Conservation (phyloP, 2,797 vertebrate genomes). For the Bradypodion ventrale region DNA sequence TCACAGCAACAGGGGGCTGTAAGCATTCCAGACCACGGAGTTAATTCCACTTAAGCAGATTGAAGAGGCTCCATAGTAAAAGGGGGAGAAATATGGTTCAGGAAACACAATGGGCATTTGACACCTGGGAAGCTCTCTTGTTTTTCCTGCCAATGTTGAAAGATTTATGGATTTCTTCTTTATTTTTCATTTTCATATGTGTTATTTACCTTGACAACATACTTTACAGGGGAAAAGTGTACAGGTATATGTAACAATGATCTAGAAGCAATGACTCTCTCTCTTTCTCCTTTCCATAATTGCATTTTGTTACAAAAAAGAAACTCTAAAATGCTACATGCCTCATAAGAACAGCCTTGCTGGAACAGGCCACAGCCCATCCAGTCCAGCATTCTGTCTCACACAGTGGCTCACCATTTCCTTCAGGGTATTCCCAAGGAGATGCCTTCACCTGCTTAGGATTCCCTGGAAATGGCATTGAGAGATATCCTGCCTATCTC, state of each 20-base stretch:
- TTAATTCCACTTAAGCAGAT: conserved; percentile 75
- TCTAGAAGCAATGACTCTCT: conserved; percentile 2
- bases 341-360: too few species aligned
- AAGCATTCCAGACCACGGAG: conserved; percentile 53
- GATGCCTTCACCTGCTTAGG: too few species aligned
- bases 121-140: conserved; percentile 51
- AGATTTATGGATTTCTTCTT: not conserved
- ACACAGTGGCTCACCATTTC: too few species aligned
- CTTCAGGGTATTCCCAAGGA: too few species aligned
- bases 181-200: not conserved
- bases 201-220: not conserved
- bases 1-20: conserved; percentile 62
- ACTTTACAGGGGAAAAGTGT: not conserved
- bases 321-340: not conserved
- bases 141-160: conserved; percentile 39
- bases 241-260: not conserved
- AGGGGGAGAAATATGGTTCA: conserved; percentile 54
- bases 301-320: not conserved
- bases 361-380: too few species aligned
- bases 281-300: conserved; percentile 34
- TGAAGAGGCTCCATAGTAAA: conserved; percentile 60
- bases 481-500: too few species aligned
- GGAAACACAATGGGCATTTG: conserved; percentile 41
- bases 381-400: too few species aligned
- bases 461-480: too few species aligned